phyloP scores from a whole-genome alignment of 2,888 invertebrate genomes.

The Aproaerema taeniolella region DNA sequence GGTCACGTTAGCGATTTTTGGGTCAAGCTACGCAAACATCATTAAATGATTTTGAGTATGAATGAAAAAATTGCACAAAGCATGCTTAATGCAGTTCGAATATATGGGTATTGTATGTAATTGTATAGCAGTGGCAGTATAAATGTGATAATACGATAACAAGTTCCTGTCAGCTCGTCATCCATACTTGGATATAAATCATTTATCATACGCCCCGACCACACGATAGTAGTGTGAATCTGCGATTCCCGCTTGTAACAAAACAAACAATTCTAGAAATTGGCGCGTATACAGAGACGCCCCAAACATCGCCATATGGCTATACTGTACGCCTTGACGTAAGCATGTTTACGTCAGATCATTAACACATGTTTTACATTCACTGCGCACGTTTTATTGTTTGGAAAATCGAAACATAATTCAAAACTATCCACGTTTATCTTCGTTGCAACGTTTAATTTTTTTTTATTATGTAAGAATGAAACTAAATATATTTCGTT shows the following conservation, averaged over 20 bases:
- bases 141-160: constrained; percentile 40
- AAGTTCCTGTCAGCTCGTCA: constrained; percentile 41
- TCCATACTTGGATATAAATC: constrained; percentile 27
- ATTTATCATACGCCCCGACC: constrained; percentile 21
- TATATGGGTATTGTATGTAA: no score
- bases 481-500: no score
- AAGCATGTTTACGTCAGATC: constrained; percentile 8
- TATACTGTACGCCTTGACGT: constrained; percentile 7
- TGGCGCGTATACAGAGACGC: constrained; percentile 28
- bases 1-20: no score
- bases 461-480: no score
- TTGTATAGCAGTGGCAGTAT: constrained; percentile 22
- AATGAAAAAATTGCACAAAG: no score
- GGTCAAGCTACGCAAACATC: no score
- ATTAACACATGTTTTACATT: constrained; percentile 5
- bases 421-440: no score
- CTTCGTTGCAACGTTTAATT: no score
- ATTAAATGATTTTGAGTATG: no score
- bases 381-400: background rate
- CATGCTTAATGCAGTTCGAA: no score
- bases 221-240: background rate
- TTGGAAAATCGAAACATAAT: no score
- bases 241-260: background rate
- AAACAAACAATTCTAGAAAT: background rate
- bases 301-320: constrained; percentile 30